Percentiles rank a stretch among this genome's conserved stretches.
Evolutionary conservation across 2,888 invertebrate species (phyloP).

Genomic region (Lymantria monacha): DNA sequence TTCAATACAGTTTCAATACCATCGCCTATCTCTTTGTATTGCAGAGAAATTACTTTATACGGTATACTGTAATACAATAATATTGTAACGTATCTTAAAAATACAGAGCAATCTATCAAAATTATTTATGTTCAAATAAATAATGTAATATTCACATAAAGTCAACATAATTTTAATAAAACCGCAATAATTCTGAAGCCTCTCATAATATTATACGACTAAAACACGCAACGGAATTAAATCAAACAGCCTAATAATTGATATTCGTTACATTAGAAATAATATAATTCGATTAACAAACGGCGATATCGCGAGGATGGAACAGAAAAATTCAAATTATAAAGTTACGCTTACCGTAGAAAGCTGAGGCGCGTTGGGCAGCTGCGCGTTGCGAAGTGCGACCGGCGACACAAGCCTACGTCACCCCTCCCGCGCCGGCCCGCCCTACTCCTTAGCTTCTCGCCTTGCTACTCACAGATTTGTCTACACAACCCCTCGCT

Average conservation of each 20-base stretch:
- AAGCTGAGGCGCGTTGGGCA: slow-evolving; percentile 47
- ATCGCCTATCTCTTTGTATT: too few species aligned
- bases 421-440: slow-evolving; percentile 49
- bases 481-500: slow-evolving; percentile 57
- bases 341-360: slow-evolving; percentile 35
- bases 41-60: too few species aligned
- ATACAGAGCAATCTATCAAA: too few species aligned
- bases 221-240: slow-evolving; percentile 26
- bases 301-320: slow-evolving; percentile 29
- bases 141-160: not conserved
- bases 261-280: slow-evolving; percentile 22
- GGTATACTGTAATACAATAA: too few species aligned
- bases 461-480: slow-evolving; percentile 54
- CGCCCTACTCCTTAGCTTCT: slow-evolving; percentile 48
- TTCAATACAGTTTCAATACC: too few species aligned
- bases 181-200: slow-evolving; percentile 15
- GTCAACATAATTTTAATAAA: slow-evolving; percentile 4
- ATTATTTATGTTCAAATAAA: too few species aligned
- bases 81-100: too few species aligned
- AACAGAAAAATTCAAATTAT: slow-evolving; percentile 23
- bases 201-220: slow-evolving; percentile 11
- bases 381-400: slow-evolving; percentile 65
- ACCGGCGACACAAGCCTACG: slow-evolving; percentile 53
- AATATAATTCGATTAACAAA: slow-evolving; percentile 18
- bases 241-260: slow-evolving; percentile 20